Evolutionary conservation across 2,888 invertebrate genomes (phyloP).

Genomic region (Elgonia sp.): DNA sequence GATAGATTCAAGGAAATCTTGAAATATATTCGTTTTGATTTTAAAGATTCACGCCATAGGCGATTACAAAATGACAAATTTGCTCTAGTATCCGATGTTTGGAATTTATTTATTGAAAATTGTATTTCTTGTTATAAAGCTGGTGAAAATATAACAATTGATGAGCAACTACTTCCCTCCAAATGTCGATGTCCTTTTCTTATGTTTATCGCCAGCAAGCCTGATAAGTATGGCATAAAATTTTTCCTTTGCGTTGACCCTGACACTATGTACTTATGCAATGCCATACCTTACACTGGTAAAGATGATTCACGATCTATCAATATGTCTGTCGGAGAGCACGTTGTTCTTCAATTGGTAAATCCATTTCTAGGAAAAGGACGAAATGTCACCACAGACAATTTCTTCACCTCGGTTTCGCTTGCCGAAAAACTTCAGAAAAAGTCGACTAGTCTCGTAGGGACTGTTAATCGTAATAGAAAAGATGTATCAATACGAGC

Average conservation of each 20-base stretch:
- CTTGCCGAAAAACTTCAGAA: neutral
- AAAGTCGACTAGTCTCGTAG: constrained; percentile 15
- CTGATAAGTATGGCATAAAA: neutral
- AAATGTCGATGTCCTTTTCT: neutral
- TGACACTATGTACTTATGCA: no score
- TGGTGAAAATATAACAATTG: constrained; percentile 9
- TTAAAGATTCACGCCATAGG: neutral
- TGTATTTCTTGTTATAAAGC: constrained; percentile 16
- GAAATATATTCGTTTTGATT: constrained; percentile 22
- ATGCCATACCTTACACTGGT: no score
- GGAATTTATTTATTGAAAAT: constrained; percentile 13
- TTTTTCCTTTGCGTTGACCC: neutral
- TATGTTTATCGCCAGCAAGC: neutral
- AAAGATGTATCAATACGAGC: constrained; percentile 4
- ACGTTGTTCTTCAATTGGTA: constrained; percentile 20
- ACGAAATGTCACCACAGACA: constrained; percentile 34
- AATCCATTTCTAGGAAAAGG: constrained; percentile 20
- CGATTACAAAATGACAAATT: constrained; percentile 25
- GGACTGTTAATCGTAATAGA: constrained; percentile 13
- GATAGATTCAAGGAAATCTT: constrained; percentile 14
- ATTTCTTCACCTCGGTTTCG: constrained; percentile 17
- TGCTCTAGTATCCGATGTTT: constrained; percentile 17
- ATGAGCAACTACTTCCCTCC: constrained; percentile 1
- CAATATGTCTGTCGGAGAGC: neutral
- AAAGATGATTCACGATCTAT: no score